Evolutionary conservation across 2,113 vertebrate genomes (phyloP).

Genomic region (Pollachius pollachius): DNA sequence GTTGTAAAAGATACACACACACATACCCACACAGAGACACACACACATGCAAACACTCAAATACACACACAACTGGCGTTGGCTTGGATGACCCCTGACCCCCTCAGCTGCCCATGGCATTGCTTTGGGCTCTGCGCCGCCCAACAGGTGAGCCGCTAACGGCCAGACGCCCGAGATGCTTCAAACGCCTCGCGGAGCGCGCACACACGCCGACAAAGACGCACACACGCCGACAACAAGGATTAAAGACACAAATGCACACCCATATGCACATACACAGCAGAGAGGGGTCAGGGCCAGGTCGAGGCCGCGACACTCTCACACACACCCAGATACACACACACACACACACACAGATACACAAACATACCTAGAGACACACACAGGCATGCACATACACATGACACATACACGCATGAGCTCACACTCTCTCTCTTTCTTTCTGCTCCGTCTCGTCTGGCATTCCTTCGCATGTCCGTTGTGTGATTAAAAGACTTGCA

Average conservation of each 20-base stretch:
- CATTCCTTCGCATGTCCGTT: constrained; percentile 50
- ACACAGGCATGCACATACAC: constrained; percentile 18
- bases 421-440: neutral
- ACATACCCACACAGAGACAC: neutral
- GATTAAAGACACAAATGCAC: constrained; percentile 40
- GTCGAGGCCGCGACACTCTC: constrained; percentile 51
- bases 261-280: constrained; percentile 40
- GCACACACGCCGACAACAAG: constrained; percentile 38
- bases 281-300: constrained; percentile 57
- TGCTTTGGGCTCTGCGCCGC: neutral
- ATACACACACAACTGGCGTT: neutral
- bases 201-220: constrained; percentile 19
- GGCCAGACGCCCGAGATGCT: neutral
- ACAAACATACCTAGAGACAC: constrained; percentile 34
- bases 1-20: neutral
- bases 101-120: neutral
- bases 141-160: neutral
- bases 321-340: constrained; percentile 20
- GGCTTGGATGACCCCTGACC: neutral
- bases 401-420: constrained; percentile 12
- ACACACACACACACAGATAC: constrained; percentile 27
- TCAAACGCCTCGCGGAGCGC: neutral
- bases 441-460: constrained; percentile 5
- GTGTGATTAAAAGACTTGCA: constrained; percentile 61
- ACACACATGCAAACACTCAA: neutral